A percentile compares a stretch with the other conserved stretches of the same genome.
Evolutionary conservation across 2,113 vertebrate species (phyloP).

Genomic region (Lophura nycthemera): DNA sequence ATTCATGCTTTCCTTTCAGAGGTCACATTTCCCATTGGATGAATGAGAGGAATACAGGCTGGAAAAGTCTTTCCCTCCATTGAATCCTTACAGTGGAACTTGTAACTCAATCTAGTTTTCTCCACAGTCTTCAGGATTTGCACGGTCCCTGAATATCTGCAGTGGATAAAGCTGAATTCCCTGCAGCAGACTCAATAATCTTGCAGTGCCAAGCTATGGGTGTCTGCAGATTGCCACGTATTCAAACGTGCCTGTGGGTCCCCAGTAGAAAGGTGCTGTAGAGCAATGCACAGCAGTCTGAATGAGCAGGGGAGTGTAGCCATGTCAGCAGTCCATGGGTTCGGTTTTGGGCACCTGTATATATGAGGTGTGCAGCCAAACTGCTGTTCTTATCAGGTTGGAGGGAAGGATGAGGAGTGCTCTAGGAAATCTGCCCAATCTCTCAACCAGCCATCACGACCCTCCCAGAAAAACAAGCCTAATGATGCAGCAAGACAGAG

Average conservation of each 20-base stretch:
- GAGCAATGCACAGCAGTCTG: neutral
- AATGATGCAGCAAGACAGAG: neutral
- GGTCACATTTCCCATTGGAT: neutral
- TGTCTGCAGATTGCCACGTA: no score
- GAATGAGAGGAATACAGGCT: neutral
- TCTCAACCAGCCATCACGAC: neutral
- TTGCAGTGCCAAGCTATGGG: accelerated
- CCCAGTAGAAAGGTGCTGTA: neutral
- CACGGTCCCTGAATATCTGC: neutral
- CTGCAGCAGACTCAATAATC: neutral
- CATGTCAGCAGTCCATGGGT: neutral
- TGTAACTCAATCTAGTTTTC: neutral
- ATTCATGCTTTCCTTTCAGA: neutral
- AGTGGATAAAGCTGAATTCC: neutral
- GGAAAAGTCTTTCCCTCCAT: neutral
- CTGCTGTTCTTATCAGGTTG: neutral
- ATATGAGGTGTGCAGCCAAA: neutral
- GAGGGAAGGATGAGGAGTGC: neutral
- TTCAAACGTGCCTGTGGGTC: neutral
- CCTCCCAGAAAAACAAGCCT: neutral
- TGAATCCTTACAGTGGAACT: neutral
- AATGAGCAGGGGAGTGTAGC: neutral
- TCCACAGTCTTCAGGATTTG: neutral
- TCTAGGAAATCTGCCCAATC: neutral
- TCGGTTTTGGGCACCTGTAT: neutral